Conservation (phyloP, 2,888 invertebrate species). For the Microctonus aethiopoides region DNA sequence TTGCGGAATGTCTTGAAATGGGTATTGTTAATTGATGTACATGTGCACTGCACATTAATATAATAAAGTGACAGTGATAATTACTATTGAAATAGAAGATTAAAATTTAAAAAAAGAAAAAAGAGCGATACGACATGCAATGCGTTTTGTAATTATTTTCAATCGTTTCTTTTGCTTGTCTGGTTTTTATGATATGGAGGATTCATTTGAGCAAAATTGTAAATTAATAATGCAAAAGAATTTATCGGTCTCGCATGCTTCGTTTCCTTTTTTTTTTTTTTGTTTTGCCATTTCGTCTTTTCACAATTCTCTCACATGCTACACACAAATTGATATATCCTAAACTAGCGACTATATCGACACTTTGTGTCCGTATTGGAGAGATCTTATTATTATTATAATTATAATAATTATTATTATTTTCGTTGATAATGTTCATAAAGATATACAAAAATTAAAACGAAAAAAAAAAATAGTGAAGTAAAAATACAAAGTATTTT, state of each 20-base stretch:
- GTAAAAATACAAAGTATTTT: conserved; percentile 25
- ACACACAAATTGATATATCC: conserved; percentile 19
- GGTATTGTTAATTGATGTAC: conserved; percentile 14
- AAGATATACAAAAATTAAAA: conserved; percentile 17
- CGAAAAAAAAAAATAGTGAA: conserved; percentile 13
- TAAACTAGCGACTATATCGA: conserved; percentile 31
- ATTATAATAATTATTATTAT: conserved; percentile 8
- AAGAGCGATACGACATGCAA: too few species aligned
- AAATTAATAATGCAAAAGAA: conserved; percentile 29
- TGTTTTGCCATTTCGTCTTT: background rate
- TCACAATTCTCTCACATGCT: background rate
- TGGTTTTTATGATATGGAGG: conserved; percentile 47
- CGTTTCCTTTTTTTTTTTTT: background rate
- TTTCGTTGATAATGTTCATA: conserved; percentile 35
- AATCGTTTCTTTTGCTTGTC: conserved; percentile 24
- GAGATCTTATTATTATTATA: background rate
- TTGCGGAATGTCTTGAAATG: conserved; percentile 28
- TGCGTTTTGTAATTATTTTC: conserved; percentile 5
- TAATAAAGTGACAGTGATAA: background rate
- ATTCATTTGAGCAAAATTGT: conserved; percentile 48
- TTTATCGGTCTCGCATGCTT: background rate
- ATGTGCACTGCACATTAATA: background rate
- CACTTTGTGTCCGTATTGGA: conserved; percentile 23
- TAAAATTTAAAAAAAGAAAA: conserved; percentile 14
- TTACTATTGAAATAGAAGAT: conserved; percentile 12